A percentile compares a stretch with the other conserved stretches of the same genome.
Evolutionary conservation across 1,140 invertebrate species (phyloP).

Genomic region (Drosophila melanica): DNA sequence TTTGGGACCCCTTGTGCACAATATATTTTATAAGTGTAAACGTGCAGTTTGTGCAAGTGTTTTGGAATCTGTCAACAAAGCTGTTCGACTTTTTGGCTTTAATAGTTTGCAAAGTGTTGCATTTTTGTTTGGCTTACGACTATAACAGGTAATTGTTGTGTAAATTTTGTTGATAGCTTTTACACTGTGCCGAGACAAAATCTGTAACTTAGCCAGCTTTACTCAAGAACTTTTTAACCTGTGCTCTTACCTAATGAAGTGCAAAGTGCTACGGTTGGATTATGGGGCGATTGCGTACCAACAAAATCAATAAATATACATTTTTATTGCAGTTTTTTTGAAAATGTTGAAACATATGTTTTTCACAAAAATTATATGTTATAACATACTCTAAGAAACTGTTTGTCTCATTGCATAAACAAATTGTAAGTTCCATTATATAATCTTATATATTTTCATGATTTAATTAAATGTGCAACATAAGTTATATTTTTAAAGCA

Average conservation of each 20-base stretch:
- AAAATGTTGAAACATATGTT: too few species aligned
- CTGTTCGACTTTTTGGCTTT: slow-evolving; percentile 52
- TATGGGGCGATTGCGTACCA: not conserved
- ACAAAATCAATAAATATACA: not conserved
- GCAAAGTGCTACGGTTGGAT: not conserved
- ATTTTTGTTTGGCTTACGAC: slow-evolving; percentile 34
- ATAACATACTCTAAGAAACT: too few species aligned
- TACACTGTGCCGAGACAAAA: not conserved
- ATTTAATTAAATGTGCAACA: too few species aligned
- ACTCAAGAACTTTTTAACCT: slow-evolving; percentile 19
- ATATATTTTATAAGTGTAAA: slow-evolving; percentile 65
- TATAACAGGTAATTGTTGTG: slow-evolving; percentile 56
- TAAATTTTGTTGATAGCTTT: slow-evolving; percentile 28
- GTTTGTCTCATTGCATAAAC: too few species aligned
- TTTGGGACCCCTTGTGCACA: slow-evolving; percentile 25
- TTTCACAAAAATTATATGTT: too few species aligned
- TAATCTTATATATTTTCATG: too few species aligned
- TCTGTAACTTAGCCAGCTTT: slow-evolving; percentile 2
- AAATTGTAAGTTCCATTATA: too few species aligned
- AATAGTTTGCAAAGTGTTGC: slow-evolving; percentile 53
- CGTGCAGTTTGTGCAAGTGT: slow-evolving; percentile 67
- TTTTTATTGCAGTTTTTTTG: too few species aligned
- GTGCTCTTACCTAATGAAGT: slow-evolving; percentile 6
- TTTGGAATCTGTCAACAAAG: slow-evolving; percentile 53
- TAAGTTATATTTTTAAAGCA: too few species aligned